Percentiles rank a stretch among this genome's conserved stretches.
These are phyloP conservation scores for Camponotus fellah DNA, from an alignment of 2,888 invertebrate species.

Conservation along the genomic window DNA sequence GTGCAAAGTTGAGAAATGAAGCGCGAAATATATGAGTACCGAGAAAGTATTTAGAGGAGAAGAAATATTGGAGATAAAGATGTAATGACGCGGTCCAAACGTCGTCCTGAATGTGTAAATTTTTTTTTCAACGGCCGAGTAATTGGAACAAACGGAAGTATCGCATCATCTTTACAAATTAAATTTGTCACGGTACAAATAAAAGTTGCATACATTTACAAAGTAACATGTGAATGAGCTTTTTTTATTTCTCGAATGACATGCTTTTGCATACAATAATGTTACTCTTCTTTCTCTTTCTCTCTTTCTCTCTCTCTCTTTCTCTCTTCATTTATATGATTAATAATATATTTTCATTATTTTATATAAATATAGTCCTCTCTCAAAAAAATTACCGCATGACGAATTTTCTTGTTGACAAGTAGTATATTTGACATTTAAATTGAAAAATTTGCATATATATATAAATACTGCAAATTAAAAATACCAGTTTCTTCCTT, in stretches of 20 bases:
- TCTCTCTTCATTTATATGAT: background rate
- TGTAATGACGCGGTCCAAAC: conserved; percentile 30
- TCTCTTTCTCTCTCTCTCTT: too few species aligned
- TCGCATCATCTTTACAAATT: conserved; percentile 29
- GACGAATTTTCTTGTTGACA: conserved; percentile 10
- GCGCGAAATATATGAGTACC: conserved; percentile 32
- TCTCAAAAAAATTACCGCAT: background rate
- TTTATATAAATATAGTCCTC: background rate
- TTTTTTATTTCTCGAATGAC: background rate
- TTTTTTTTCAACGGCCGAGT: background rate
- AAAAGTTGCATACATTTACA: conserved; percentile 22
- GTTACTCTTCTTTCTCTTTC: background rate
- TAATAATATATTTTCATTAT: background rate
- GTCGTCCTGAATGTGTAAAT: conserved; percentile 34
- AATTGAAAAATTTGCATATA: background rate
- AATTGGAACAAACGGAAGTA: conserved; percentile 51
- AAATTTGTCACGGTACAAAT: conserved; percentile 37
- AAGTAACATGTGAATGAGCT: background rate
- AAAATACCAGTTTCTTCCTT: background rate
- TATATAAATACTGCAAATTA: conserved; percentile 14
- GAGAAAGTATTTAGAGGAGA: conserved; percentile 45
- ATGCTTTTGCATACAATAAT: background rate
- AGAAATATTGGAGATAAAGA: conserved; percentile 46
- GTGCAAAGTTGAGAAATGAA: conserved; percentile 32
- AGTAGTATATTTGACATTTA: conserved; percentile 1